Evolutionary conservation across 2,888 invertebrate genomes (phyloP).

Genomic region (Lasioglossum morio): DNA sequence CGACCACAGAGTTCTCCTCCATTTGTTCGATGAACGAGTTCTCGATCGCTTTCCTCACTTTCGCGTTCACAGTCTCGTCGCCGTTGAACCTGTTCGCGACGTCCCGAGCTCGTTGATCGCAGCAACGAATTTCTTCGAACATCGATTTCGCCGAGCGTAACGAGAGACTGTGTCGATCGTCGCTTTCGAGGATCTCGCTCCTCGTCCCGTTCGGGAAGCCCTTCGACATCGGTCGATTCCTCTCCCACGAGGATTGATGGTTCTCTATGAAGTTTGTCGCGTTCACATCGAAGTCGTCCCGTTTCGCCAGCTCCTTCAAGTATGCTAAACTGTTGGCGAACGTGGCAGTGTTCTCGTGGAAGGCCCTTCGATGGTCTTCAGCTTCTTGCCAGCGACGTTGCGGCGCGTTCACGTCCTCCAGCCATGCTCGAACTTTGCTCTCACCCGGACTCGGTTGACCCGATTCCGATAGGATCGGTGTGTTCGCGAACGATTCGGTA

Average conservation of each 20-base stretch:
- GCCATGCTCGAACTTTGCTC: conserved; percentile 82
- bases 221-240: conserved; percentile 75
- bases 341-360: conserved; percentile 69
- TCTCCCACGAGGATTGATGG: conserved; percentile 73
- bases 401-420: conserved; percentile 81
- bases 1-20: conserved; percentile 76
- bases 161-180: conserved; percentile 77
- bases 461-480: conserved; percentile 67
- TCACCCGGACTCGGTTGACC: conserved; percentile 77
- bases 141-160: conserved; percentile 80
- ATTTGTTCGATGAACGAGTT: conserved; percentile 82
- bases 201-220: conserved; percentile 76
- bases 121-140: conserved; percentile 77
- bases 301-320: conserved; percentile 72
- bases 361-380: conserved; percentile 68
- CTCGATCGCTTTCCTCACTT: conserved; percentile 81
- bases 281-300: conserved; percentile 67
- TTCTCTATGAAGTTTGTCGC: conserved; percentile 28
- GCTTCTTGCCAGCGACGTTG: conserved; percentile 77
- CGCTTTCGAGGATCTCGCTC: conserved; percentile 80
- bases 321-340: conserved; percentile 74
- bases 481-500: conserved; percentile 76
- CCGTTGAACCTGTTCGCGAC: conserved; percentile 26
- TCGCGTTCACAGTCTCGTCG: conserved; percentile 74
- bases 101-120: conserved; percentile 48